These are phyloP conservation scores for Bathynomus jamesi DNA, from an alignment of 1,140 invertebrate species.

Conservation along the genomic window DNA sequence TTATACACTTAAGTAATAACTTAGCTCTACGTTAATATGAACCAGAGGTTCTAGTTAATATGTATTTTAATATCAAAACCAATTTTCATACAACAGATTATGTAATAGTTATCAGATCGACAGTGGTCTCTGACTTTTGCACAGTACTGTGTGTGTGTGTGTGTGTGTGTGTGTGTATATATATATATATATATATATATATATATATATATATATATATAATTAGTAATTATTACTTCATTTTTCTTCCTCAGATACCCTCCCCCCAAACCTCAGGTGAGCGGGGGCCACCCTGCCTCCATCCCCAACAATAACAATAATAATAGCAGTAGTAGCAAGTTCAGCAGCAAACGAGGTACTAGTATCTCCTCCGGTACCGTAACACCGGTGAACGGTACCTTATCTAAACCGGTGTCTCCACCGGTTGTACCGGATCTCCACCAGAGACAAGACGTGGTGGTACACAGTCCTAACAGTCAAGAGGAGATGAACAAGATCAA, in stretches of 20 bases:
- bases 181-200: too few species aligned
- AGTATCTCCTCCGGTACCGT: not conserved
- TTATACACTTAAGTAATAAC: too few species aligned
- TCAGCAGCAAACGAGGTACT: conserved; percentile 4
- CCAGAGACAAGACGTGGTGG: conserved; percentile 53
- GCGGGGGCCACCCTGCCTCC: conserved; percentile 25
- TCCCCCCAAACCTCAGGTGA: conserved; percentile 44
- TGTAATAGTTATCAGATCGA: too few species aligned
- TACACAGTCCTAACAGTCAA: conserved; percentile 39
- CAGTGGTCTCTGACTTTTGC: too few species aligned
- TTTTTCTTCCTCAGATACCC: conserved; percentile 30
- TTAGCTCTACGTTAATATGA: too few species aligned
- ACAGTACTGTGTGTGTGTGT: too few species aligned
- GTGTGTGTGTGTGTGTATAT: too few species aligned
- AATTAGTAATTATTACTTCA: too few species aligned
- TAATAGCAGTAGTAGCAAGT: conserved; percentile 33
- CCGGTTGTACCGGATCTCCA: conserved; percentile 56
- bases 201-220: too few species aligned
- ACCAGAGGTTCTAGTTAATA: too few species aligned
- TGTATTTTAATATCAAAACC: too few species aligned
- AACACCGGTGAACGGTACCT: conserved; percentile 32
- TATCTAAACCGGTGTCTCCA: conserved; percentile 60
- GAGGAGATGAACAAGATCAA: conserved; percentile 46
- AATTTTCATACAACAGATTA: too few species aligned
- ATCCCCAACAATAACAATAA: conserved; percentile 34